Percentiles rank a stretch among this genome's conserved stretches.
Evolutionary conservation across 2,888 invertebrate genomes (phyloP).

Genomic region (Pelosia muscerda): DNA sequence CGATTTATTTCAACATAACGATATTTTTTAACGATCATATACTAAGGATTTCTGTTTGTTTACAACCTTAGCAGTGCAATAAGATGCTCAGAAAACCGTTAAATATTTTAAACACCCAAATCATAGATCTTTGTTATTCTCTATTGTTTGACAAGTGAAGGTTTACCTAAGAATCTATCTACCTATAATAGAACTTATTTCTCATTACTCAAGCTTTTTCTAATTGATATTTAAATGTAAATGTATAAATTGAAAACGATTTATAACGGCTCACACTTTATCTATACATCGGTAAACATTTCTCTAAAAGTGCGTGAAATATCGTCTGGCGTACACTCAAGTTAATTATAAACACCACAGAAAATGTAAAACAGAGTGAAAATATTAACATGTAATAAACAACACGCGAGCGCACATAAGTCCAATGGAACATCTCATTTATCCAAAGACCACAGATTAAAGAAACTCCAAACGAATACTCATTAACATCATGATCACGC

Average conservation of each 20-base stretch:
- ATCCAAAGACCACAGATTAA: slow-evolving; percentile 61
- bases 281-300: slow-evolving; percentile 29
- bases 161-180: background rate
- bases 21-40: too few species aligned
- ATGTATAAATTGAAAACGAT: slow-evolving; percentile 31
- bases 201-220: background rate
- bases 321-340: slow-evolving; percentile 32
- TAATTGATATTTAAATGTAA: slow-evolving; percentile 3
- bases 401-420: slow-evolving; percentile 54
- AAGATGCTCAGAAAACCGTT: too few species aligned
- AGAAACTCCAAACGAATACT: slow-evolving; percentile 67
- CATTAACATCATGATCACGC: slow-evolving; percentile 71
- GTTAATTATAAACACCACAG: slow-evolving; percentile 50
- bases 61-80: too few species aligned
- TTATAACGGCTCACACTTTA: slow-evolving; percentile 15
- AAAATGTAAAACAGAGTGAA: slow-evolving; percentile 52
- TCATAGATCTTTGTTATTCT: background rate
- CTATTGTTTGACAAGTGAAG: background rate
- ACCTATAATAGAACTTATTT: background rate
- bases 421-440: slow-evolving; percentile 67
- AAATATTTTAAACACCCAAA: too few species aligned
- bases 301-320: slow-evolving; percentile 42
- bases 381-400: slow-evolving; percentile 55
- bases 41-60: too few species aligned
- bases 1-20: too few species aligned